Conservation (phyloP, 2,888 invertebrate genomes). For the Syritta pipiens region DNA sequence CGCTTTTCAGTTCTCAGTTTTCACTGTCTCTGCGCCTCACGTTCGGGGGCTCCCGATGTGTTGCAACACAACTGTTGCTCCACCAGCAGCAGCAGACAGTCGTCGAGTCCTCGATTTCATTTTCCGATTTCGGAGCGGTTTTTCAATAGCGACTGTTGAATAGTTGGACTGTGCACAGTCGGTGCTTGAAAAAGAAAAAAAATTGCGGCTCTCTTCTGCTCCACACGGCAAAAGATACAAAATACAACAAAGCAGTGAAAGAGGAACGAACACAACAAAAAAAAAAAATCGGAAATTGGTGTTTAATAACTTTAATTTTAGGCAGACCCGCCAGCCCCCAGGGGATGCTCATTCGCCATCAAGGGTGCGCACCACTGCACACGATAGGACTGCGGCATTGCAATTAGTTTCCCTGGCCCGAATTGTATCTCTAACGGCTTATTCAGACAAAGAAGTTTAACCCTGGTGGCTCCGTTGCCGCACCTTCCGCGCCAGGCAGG, state of each 20-base stretch:
- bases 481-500: no score
- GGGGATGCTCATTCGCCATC: constrained; percentile 52
- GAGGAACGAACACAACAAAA: neutral
- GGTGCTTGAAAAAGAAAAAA: constrained; percentile 3
- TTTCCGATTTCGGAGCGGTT: constrained; percentile 61
- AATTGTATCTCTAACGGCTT: constrained; percentile 60
- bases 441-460: constrained; percentile 57
- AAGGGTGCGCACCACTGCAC: constrained; percentile 66
- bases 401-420: constrained; percentile 59
- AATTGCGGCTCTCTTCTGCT: no score
- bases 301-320: constrained; percentile 70
- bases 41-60: constrained; percentile 54
- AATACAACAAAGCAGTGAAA: neutral
- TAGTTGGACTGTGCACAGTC: constrained; percentile 34
- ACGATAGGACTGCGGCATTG: constrained; percentile 56
- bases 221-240: constrained; percentile 28
- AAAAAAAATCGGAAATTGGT: constrained; percentile 60
- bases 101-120: constrained; percentile 62
- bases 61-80: constrained; percentile 68
- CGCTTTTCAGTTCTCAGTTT: constrained; percentile 69
- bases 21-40: constrained; percentile 45
- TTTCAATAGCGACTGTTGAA: constrained; percentile 46
- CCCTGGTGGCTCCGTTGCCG: constrained; percentile 33
- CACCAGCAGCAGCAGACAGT: constrained; percentile 13
- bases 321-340: constrained; percentile 33